These are phyloP conservation scores for Conopomorpha cramerella DNA, from an alignment of 1,140 invertebrate species.

Conservation along the genomic window DNA sequence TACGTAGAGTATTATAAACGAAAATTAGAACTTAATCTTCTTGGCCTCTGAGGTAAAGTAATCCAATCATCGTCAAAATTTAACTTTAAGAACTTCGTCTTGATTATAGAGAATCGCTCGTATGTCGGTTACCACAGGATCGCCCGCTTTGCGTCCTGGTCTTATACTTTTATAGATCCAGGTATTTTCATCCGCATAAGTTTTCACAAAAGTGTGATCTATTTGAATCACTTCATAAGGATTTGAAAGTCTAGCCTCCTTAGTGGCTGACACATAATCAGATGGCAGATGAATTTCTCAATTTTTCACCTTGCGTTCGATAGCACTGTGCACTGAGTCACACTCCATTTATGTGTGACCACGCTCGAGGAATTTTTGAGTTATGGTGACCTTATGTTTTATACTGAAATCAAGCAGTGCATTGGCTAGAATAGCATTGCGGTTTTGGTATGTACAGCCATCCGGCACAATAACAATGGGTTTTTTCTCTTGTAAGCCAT, in stretches of 20 bases:
- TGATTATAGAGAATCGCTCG: no score
- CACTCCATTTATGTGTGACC: constrained; percentile 51
- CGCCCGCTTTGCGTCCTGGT: constrained; percentile 9
- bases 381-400: constrained; percentile 19
- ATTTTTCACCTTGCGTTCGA: constrained; percentile 8
- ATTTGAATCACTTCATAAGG: constrained; percentile 6
- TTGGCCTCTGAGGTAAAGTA: not conserved
- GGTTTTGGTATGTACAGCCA: constrained; percentile 29
- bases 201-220: constrained; percentile 8
- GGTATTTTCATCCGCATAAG: constrained; percentile 6
- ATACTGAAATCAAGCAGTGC: constrained; percentile 17
- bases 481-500: constrained; percentile 5
- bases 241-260: constrained; percentile 4
- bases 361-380: constrained; percentile 37
- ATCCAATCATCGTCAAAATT: no score
- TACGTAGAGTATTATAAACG: not conserved
- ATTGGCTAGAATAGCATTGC: constrained; percentile 27
- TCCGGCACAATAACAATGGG: constrained; percentile 24
- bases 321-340: constrained; percentile 28
- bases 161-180: constrained; percentile 8
- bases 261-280: constrained; percentile 5
- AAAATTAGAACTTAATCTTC: not conserved
- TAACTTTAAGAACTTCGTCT: no score
- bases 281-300: constrained; percentile 7
- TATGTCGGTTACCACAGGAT: constrained; percentile 7